Base-by-base conservation (phyloP, 2,113 vertebrate genomes). In the Ochotona princeps region DNA sequence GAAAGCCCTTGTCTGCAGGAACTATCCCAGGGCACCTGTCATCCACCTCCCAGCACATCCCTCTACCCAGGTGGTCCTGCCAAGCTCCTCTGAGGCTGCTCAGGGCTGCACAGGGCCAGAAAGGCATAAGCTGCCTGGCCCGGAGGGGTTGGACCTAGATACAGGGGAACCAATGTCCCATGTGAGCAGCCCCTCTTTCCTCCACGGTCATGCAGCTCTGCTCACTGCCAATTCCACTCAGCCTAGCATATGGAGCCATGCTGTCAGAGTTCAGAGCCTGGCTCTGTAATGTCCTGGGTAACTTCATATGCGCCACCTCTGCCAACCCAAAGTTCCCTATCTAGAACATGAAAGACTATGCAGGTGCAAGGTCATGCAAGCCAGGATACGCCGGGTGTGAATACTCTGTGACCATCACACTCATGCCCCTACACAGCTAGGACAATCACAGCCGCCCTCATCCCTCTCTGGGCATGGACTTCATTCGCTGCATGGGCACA, bases 211-310 rank as follows among this genome's bases (percentile, higher is more conserved):
- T 30, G 8, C 47, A 67, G 38, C 47, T 61, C 51, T 49, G 35
- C 65, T 38, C 5, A 30, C n/a, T 74, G 79, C 61, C 5, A 35
- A 47, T 15, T 74, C 0, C 51, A 81, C 66, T 60, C 67, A 17
- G 17, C 57, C 91, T 83, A 87, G n/a, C 61, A 65, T 51, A 75
- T 66, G 75, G 61, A 88, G 89, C 14, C 32, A 63, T 57, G 44
- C 2, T 17, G 74, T 25, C 76, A 79, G 28, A 63, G 49, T 94
- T 82, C 32, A 57, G 76, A 38, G 38, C 32, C 60, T 11, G 23
- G 26, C 82, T 74, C n/a, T 49, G 82, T 38, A 61, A 83, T 28
- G 25, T 61, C n/a, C 47, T 13, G 8, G 32, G 74, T 57, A 60
- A 54, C 14, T 75, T 49, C 2, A 1, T 8, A n/a, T 2, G 69